phyloP scores from a whole-genome alignment of 2,113 vertebrate species.

The Harpagus bidentatus region DNA sequence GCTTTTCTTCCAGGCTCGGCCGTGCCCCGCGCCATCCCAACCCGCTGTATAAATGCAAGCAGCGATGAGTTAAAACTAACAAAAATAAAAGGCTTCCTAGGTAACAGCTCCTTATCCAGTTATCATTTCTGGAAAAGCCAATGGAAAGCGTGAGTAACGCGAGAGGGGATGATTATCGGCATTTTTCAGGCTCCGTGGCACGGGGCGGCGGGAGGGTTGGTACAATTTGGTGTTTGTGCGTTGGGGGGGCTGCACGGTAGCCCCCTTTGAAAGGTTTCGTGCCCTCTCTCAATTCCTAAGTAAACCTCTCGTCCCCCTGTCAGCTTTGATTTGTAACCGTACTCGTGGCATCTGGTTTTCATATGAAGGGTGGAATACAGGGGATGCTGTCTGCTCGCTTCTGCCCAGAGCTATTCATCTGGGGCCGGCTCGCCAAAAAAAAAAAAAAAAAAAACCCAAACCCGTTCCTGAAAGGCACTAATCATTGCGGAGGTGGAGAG shows the following conservation, averaged over 20 bases:
- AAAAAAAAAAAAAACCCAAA: not conserved
- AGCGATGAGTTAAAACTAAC: not conserved
- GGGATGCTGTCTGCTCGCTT: constrained; percentile 37
- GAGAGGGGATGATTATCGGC: not conserved
- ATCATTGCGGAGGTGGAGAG: not conserved
- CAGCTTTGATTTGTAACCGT: constrained; percentile 60
- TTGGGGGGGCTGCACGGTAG: constrained; percentile 11
- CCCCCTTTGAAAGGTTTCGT: not conserved
- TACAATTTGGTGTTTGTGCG: not conserved
- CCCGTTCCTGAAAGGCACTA: not conserved
- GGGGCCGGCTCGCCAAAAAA: not conserved
- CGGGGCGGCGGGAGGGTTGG: not conserved
- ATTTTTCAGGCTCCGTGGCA: not conserved
- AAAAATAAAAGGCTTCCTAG: not conserved
- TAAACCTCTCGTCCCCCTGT: constrained; percentile 45
- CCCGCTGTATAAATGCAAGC: not conserved
- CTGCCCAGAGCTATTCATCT: constrained; percentile 41
- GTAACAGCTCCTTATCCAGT: not conserved
- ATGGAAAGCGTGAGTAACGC: not conserved
- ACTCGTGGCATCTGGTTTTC: constrained; percentile 68
- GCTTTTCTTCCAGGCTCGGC: not conserved
- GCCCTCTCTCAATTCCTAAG: constrained; percentile 17
- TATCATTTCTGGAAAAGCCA: not conserved
- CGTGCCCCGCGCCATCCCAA: not conserved
- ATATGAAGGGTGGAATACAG: constrained; percentile 49